Percentiles rank a stretch among this genome's conserved stretches.
phyloP scores from a whole-genome alignment of 2,797 vertebrate species.

The Rhynchonycteris naso region DNA sequence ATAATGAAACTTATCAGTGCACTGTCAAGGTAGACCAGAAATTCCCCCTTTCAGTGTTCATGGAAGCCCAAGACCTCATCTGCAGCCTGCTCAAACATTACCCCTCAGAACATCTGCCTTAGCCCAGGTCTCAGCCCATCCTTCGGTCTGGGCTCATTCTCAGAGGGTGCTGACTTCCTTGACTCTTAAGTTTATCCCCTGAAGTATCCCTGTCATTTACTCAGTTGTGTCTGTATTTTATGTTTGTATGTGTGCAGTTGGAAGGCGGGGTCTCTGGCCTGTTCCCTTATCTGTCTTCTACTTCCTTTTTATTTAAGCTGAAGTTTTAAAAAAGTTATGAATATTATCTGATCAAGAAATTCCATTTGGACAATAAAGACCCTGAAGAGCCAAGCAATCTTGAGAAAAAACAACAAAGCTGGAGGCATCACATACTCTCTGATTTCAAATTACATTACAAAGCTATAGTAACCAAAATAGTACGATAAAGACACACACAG shows the following conservation, averaged over 20 bases:
- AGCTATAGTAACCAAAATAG: neutral
- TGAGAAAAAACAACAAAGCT: neutral
- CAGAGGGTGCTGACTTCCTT: slow-evolving; percentile 89
- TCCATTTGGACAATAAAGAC: neutral
- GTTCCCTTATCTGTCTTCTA: slow-evolving; percentile 24
- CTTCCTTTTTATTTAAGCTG: slow-evolving; percentile 65
- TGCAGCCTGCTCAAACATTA: slow-evolving; percentile 90
- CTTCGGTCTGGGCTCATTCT: slow-evolving; percentile 91
- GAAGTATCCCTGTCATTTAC: neutral
- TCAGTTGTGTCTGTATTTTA: neutral
- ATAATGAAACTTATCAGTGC: slow-evolving; percentile 85
- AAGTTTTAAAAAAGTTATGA: neutral
- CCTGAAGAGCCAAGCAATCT: neutral
- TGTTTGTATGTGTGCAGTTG: neutral
- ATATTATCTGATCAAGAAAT: neutral
- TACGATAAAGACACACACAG: neutral
- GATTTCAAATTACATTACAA: neutral
- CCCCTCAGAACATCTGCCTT: slow-evolving; percentile 89
- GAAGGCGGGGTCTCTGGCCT: neutral
- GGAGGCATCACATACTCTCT: neutral
- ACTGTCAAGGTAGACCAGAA: slow-evolving; percentile 90
- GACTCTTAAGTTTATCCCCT: slow-evolving; percentile 73
- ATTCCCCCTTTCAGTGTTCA: slow-evolving; percentile 88
- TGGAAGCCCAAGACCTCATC: slow-evolving; percentile 91
- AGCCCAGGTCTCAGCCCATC: slow-evolving; percentile 89